Conservation (phyloP, 2,113 vertebrate genomes). For the Baryphthengus martii region DNA sequence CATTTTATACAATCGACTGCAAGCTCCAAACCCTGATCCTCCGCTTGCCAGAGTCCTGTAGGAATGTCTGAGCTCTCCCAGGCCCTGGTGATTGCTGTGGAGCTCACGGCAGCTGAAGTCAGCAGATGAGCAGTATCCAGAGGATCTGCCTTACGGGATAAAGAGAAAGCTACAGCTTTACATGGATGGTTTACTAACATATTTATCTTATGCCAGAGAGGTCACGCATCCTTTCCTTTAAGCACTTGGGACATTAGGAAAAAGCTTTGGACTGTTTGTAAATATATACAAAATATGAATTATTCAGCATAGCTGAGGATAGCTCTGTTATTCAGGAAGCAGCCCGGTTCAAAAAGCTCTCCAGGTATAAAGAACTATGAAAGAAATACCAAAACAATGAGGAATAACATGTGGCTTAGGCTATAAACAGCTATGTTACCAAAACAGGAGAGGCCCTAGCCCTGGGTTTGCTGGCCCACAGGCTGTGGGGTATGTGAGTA, state of each 20-base stretch:
- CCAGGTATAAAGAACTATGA: neutral
- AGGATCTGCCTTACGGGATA: neutral
- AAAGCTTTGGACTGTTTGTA: neutral
- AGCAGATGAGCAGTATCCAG: neutral
- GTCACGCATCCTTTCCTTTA: neutral
- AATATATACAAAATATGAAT: neutral
- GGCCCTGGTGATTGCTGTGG: neutral
- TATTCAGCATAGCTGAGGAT: slow-evolving; percentile 13
- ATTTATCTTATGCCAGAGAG: neutral
- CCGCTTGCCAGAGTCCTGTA: neutral
- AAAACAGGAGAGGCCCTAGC: neutral
- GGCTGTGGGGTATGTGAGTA: rapidly evolving
- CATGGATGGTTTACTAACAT: neutral
- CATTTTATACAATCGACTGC: neutral
- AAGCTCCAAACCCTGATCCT: neutral
- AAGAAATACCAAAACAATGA: neutral
- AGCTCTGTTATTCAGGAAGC: neutral
- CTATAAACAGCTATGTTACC: neutral
- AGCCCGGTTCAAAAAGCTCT: neutral
- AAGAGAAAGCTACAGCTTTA: slow-evolving; percentile 12
- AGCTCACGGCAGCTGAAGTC: neutral
- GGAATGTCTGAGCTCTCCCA: neutral
- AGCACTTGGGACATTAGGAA: neutral
- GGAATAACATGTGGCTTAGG: neutral
- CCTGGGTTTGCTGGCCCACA: neutral